These are phyloP conservation scores for Pseudomyrmex gracilis DNA, from an alignment of 1,140 invertebrate genomes.

Conservation along the genomic window DNA sequence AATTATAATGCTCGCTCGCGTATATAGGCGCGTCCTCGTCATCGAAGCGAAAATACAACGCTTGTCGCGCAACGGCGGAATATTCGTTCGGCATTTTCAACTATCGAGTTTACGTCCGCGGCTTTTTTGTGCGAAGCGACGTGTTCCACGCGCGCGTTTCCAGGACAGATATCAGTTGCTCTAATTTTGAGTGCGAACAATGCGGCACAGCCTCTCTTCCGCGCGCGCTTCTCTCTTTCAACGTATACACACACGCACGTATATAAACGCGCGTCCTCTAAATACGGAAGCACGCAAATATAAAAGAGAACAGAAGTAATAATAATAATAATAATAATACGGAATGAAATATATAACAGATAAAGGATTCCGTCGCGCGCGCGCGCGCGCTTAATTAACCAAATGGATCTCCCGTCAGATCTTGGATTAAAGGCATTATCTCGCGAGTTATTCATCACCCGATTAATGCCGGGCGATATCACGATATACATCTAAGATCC, in stretches of 20 bases:
- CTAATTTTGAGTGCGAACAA: constrained; percentile 59
- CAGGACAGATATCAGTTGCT: constrained; percentile 62
- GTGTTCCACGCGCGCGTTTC: constrained; percentile 35
- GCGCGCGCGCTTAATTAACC: constrained; percentile 38
- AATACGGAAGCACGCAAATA: constrained; percentile 39
- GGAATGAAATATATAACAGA: constrained; percentile 48
- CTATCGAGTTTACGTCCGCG: constrained; percentile 56
- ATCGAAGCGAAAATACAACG: constrained; percentile 47
- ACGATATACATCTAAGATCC: constrained; percentile 37
- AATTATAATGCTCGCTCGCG: constrained; percentile 27
- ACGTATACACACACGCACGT: neutral
- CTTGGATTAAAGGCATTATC: constrained; percentile 55
- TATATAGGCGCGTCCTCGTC: constrained; percentile 9
- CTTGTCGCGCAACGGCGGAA: constrained; percentile 52
- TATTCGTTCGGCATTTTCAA: constrained; percentile 62
- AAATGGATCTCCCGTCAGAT: constrained; percentile 53
- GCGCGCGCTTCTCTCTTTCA: constrained; percentile 41
- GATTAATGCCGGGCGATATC: constrained; percentile 39
- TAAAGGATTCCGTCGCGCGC: constrained; percentile 30
- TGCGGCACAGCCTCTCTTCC: constrained; percentile 47
- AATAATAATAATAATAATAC: constrained; percentile 42
- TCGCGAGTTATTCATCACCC: constrained; percentile 49
- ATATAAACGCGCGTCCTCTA: neutral
- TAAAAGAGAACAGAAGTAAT: constrained; percentile 18
- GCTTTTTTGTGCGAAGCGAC: constrained; percentile 56